Evolutionary conservation across 2,797 vertebrate genomes (phyloP).

Genomic region (Microhierax caerulescens): DNA sequence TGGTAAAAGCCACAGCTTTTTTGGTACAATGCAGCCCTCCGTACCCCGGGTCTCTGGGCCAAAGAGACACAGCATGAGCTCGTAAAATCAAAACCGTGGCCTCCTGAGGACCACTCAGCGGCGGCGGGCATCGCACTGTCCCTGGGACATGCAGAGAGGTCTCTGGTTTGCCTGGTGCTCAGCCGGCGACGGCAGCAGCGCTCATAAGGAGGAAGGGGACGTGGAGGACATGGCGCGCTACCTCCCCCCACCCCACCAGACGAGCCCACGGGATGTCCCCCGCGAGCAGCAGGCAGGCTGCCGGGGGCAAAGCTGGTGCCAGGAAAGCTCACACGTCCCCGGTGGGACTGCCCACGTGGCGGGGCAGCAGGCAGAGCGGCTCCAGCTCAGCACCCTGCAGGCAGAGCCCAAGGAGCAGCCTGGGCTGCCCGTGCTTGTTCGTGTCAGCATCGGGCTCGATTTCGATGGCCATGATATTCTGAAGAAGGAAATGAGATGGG

Average conservation of each 20-base stretch:
- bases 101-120: neutral
- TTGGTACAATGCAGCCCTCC: neutral
- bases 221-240: rapidly evolving
- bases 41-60: neutral
- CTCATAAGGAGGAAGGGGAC: neutral
- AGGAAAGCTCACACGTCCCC: neutral
- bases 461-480: neutral
- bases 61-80: neutral
- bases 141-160: neutral
- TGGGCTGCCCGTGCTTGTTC: neutral
- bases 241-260: neutral
- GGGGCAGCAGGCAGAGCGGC: rapidly evolving
- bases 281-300: neutral
- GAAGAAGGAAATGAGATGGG: neutral
- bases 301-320: neutral
- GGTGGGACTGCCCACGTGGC: rapidly evolving
- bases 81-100: neutral
- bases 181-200: rapidly evolving
- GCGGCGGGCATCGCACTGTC: neutral
- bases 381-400: neutral
- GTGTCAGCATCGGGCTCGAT: neutral
- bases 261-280: neutral
- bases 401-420: neutral
- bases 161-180: neutral
- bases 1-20: neutral